A percentile compares a stretch with the other conserved stretches of the same genome.
These are phyloP conservation scores for Eulemur mongoz DNA, from an alignment of 2,797 vertebrate species.

Conservation along the genomic window DNA sequence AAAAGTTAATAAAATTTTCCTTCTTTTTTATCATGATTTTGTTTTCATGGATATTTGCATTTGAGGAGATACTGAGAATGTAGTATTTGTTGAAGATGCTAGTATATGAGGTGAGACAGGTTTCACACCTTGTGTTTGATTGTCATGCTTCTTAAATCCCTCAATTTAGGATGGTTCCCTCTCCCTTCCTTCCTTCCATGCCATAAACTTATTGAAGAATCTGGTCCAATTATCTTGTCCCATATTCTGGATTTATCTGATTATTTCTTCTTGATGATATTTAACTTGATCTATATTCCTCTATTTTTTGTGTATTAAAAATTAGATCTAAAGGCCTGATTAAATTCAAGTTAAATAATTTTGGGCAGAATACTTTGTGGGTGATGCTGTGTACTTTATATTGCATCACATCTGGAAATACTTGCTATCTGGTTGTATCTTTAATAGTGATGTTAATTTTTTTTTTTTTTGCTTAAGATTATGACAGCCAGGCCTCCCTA, in stretches of 20 bases:
- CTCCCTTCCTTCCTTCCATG: neutral
- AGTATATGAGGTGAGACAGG: neutral
- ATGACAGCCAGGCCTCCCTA: neutral
- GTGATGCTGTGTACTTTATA: neutral
- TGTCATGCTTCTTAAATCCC: neutral
- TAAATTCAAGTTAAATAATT: neutral
- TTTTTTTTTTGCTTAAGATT: neutral
- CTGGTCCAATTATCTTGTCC: neutral
- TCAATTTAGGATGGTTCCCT: neutral
- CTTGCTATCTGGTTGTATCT: neutral
- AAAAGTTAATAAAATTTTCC: neutral
- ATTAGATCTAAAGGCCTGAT: constrained; percentile 20
- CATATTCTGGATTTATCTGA: neutral
- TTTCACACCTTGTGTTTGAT: neutral
- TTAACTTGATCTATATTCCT: neutral
- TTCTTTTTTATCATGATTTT: neutral
- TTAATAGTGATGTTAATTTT: constrained; percentile 20
- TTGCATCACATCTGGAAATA: neutral
- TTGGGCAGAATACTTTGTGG: neutral
- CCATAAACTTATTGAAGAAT: neutral
- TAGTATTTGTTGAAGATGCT: neutral
- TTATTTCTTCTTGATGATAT: neutral
- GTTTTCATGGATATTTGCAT: neutral
- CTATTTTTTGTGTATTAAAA: neutral
- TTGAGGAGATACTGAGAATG: neutral